Evolutionary conservation across 2,888 invertebrate genomes (phyloP).

Genomic region (Euphydryas editha): DNA sequence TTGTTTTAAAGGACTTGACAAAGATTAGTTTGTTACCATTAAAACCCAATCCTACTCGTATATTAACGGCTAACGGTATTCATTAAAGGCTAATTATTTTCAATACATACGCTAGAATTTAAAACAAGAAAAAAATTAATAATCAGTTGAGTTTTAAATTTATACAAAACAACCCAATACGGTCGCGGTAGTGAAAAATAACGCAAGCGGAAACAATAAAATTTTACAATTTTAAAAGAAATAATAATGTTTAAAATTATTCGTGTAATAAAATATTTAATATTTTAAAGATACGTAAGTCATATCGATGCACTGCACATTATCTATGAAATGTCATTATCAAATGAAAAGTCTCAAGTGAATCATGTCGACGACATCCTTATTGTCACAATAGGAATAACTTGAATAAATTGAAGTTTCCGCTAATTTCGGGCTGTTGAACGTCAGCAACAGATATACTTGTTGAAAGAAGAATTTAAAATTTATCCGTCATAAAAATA

Average conservation of each 20-base stretch:
- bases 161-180: background rate
- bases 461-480: slow-evolving; percentile 18
- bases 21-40: too few species aligned
- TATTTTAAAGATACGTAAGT: background rate
- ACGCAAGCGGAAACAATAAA: slow-evolving; percentile 24
- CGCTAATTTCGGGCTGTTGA: slow-evolving; percentile 58
- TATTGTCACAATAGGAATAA: slow-evolving; percentile 65
- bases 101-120: background rate
- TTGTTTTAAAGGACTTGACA: too few species aligned
- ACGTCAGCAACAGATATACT: slow-evolving; percentile 37
- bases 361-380: slow-evolving; percentile 65
- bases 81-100: background rate
- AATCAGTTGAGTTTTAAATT: background rate
- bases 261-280: background rate
- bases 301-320: background rate
- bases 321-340: slow-evolving; percentile 5
- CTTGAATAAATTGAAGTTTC: slow-evolving; percentile 73
- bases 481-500: background rate
- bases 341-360: slow-evolving; percentile 56
- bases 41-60: too few species aligned
- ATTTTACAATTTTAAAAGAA: background rate
- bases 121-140: background rate
- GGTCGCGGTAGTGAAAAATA: background rate
- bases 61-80: background rate
- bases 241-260: background rate